A percentile compares a stretch with the other conserved stretches of the same genome.
phyloP scores from a whole-genome alignment of 2,113 vertebrate species.

The Megalops atlanticus region DNA sequence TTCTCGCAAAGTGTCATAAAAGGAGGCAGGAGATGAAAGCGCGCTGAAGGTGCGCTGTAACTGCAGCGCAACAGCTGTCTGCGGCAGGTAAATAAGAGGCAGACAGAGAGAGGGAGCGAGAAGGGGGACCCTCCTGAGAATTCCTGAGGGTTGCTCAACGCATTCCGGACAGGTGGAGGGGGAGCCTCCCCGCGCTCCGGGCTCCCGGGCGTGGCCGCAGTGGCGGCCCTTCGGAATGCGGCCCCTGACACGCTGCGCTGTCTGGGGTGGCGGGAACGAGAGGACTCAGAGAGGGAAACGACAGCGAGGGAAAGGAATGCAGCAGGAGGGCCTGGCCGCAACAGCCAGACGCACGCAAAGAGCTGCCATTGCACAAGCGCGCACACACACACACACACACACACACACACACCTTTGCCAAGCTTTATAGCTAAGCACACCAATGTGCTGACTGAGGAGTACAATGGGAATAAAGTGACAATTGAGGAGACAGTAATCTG shows the following conservation, averaged over 20 bases:
- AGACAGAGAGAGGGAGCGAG: constrained; percentile 34
- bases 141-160: constrained; percentile 31
- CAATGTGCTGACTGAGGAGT: background rate
- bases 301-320: constrained; percentile 19
- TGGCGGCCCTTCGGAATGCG: constrained; percentile 36
- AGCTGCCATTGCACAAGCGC: constrained; percentile 51
- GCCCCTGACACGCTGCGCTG: constrained; percentile 29
- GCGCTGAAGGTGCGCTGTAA: constrained; percentile 80
- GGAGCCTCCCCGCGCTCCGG: constrained; percentile 21
- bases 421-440: background rate
- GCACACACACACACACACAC: constrained; percentile 10
- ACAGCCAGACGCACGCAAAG: constrained; percentile 40
- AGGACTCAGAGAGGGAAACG: constrained; percentile 19
- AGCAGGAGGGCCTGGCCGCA: constrained; percentile 9
- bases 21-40: constrained; percentile 92
- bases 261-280: constrained; percentile 27
- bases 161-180: constrained; percentile 56
- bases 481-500: background rate
- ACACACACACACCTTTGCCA: background rate
- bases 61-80: constrained; percentile 85
- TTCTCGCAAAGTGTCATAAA: constrained; percentile 92
- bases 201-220: constrained; percentile 29
- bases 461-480: background rate
- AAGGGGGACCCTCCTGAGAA: constrained; percentile 30
- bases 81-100: constrained; percentile 60